phyloP scores from a whole-genome alignment of 2,797 vertebrate genomes.

The Acipenser oxyrinchus region DNA sequence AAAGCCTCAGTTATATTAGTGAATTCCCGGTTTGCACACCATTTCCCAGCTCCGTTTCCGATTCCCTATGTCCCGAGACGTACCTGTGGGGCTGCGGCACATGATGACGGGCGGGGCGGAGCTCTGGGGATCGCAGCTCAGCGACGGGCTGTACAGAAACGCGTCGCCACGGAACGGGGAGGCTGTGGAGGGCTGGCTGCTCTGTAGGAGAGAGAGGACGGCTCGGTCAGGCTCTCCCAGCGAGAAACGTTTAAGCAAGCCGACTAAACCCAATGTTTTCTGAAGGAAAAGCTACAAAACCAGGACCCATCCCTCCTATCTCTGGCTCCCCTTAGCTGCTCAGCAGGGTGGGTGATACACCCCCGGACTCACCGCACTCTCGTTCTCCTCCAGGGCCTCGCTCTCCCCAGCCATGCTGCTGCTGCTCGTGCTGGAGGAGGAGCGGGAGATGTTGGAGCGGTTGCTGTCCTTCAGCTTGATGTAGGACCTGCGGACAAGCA shows the following conservation, averaged over 20 bases:
- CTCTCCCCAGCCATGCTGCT: constrained; percentile 89
- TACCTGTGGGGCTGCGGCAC: constrained; percentile 87
- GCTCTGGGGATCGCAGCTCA: constrained; percentile 67
- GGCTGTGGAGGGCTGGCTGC: constrained; percentile 64
- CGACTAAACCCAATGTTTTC: too few relatives aligned
- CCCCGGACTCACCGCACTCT: constrained; percentile 56
- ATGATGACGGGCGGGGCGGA: constrained; percentile 79
- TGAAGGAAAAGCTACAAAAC: too few relatives aligned
- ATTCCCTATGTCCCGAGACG: too few relatives aligned
- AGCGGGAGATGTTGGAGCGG: constrained; percentile 85
- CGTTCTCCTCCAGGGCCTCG: constrained; percentile 82
- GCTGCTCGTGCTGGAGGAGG: constrained; percentile 94
- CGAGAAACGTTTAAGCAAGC: too few relatives aligned
- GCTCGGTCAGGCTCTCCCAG: background rate
- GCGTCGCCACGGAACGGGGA: constrained; percentile 69
- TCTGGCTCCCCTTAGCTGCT: too few relatives aligned
- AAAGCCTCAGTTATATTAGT: too few relatives aligned
- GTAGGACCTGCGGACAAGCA: constrained; percentile 58
- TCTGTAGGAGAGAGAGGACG: constrained; percentile 45
- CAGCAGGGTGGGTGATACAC: too few relatives aligned
- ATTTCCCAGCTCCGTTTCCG: too few relatives aligned
- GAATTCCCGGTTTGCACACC: too few relatives aligned
- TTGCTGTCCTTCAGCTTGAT: constrained; percentile 81
- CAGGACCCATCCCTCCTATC: too few relatives aligned
- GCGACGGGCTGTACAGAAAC: constrained; percentile 69